Evolutionary conservation across 2,113 vertebrate genomes (phyloP), one percentile per base, ranked within the genome.

Genomic region (Megaleporinus macrocephalus): DNA sequence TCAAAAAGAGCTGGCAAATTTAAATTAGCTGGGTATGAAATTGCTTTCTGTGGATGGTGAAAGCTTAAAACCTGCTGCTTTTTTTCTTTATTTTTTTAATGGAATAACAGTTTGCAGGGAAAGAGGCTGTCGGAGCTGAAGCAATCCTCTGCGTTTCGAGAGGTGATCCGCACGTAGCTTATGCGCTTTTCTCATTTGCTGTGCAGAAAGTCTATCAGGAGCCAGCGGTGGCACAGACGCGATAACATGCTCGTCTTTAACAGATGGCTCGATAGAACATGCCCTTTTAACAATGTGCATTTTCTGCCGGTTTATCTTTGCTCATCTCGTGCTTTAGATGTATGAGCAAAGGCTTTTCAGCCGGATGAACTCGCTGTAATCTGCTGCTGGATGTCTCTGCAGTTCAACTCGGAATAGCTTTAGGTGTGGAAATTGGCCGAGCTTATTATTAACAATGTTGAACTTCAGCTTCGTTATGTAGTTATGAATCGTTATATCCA

Each of bases 1-100:
- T 89, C 85, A 90, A 88, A 91, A 87, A 77, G n/a, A 90, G 82
- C 71, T 81, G 76, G 83, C 61, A 87, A 86, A 83, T 90, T 90
- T 78, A 89, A 85, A 89, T 87, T 83, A 90, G 86, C 82, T 89
- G 81, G 77, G 74, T 88, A 81, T 83, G 82, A 89, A 84, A 90
- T 85, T 86, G 85, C 87, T 83, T 89, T 83, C 75, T 53, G 80
- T 85, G 78, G 63, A 86, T 86, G 55, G 72, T 76, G 83, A 84
- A 82, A 78, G 63, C 68, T 59, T 85, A 85, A 85, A 84, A 76
- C 85, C 84, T 61, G 47, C 81, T 80, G 86, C 84, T 86, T 82
- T 82, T 61, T 57, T 20, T 51, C 33, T 59, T n/a, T n/a, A n/a
- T 55, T 20, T 20, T 51, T 44, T 59, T 86, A 77, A 75, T 24